Base-by-base conservation (phyloP, 2,888 invertebrate species). In the Ochropleura plecta region DNA sequence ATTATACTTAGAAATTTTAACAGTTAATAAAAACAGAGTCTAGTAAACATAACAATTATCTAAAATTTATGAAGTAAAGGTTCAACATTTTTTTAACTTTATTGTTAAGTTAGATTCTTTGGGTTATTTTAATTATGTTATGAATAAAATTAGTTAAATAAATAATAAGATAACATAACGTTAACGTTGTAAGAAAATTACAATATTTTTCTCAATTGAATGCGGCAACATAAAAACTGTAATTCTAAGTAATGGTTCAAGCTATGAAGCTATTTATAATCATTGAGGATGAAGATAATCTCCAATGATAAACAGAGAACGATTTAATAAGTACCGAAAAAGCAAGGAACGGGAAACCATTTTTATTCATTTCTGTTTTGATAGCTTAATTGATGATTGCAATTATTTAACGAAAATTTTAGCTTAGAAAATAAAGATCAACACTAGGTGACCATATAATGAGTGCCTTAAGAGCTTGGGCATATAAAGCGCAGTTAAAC, bases 251-350 rank as follows among this genome's bases (percentile, higher is more conserved):
- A 57, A 49, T 18, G n/a, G 49, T 51, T 46, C 44, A 51, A 18
- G n/a, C 30, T 20, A 12, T 55, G 9, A 20, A 42, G n/a, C 40
- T 44, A 44, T 10, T 7, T 30, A 57, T 1, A 77, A 44, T 42
- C 12, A 49, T 57, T 3, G 12, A 9, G 16, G 10, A 77, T 77
- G 12, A 57, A 65, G 8, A 57, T 60, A 20, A 75, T 51, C 51
- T 46, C 12, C 44, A n/a, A 51, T 76, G 46, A 55, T 48, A 40
- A 73, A 73, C 51, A 59, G 40, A 63, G 18, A 63, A 63, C 48
- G 63, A 63, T n/a, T 3, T 20, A 9, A 63, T 40, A 59, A 8
- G 40, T 59, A 53, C 20, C 51, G 20, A n/a, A 12, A 60, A 60
- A n/a, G 10, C 8, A n/a, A 30, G 6, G 46, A 48, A 55, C 8